These are phyloP conservation scores for Stigmatopora nigra DNA, from an alignment of 2,113 vertebrate species.

Conservation along the genomic window DNA sequence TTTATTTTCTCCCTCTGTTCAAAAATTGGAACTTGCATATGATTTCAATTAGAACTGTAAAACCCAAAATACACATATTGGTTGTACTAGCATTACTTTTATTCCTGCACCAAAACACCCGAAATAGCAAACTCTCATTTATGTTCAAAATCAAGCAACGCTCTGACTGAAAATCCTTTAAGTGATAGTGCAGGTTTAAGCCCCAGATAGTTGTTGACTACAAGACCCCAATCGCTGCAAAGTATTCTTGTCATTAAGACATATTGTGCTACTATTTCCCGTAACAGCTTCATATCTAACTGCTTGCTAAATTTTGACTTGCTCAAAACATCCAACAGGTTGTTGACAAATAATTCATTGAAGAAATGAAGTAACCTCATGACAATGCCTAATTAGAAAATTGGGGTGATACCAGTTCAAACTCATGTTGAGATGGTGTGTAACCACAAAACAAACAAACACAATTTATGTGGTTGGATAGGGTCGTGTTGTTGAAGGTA, in stretches of 20 bases:
- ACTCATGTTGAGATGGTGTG: conserved; percentile 1
- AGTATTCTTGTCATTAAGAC: conserved; percentile 22
- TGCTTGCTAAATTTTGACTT: no score
- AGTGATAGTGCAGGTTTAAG: neutral
- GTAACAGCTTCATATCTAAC: no score
- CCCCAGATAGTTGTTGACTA: conserved; percentile 39
- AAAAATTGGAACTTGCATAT: conserved; percentile 55
- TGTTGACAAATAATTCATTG: no score
- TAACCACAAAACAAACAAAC: neutral
- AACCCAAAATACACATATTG: conserved; percentile 37
- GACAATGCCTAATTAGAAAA: neutral
- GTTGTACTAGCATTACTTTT: neutral
- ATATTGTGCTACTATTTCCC: conserved; percentile 23
- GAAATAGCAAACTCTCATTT: neutral
- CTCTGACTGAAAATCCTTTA: neutral
- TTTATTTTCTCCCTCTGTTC: conserved; percentile 55
- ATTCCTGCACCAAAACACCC: neutral
- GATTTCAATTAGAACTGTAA: conserved; percentile 59
- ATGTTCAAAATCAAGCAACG: conserved; percentile 5
- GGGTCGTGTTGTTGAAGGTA: neutral
- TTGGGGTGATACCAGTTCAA: neutral
- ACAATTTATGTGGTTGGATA: neutral
- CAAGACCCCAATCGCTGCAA: conserved; percentile 13
- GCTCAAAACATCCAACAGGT: no score
- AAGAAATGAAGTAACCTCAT: no score